A percentile compares a stretch with the other conserved stretches of the same genome.
Evolutionary conservation across 2,113 vertebrate species (phyloP).

Genomic region (Alces alces): DNA sequence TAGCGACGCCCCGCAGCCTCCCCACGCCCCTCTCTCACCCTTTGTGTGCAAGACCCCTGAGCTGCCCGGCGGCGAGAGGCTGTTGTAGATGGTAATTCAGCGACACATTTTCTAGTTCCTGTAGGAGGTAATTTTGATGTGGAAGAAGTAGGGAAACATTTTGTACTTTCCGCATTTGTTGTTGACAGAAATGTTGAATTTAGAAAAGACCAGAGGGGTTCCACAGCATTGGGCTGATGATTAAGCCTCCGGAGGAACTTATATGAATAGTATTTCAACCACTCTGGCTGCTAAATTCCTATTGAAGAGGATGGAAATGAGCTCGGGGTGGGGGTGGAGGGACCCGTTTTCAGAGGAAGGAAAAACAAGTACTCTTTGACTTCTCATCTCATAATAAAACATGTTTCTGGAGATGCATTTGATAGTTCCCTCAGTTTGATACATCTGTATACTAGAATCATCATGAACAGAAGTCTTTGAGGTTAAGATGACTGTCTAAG

Average conservation of each 20-base stretch:
- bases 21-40: conserved; percentile 5
- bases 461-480: neutral
- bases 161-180: neutral
- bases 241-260: neutral
- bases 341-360: neutral
- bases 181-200: neutral
- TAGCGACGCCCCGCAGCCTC: neutral
- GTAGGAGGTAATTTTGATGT: neutral
- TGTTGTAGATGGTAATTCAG: neutral
- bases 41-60: conserved; percentile 42
- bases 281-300: neutral
- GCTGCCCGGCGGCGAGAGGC: accelerated
- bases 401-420: neutral
- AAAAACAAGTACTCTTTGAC: neutral
- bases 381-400: neutral
- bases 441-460: neutral
- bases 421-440: neutral
- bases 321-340: neutral
- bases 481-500: neutral
- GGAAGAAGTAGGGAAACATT: neutral
- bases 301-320: neutral
- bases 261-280: neutral
- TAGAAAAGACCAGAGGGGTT: neutral
- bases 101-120: neutral
- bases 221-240: neutral